Conservation (phyloP, 2,113 vertebrate genomes). For the Tetraodon nigroviridis region DNA sequence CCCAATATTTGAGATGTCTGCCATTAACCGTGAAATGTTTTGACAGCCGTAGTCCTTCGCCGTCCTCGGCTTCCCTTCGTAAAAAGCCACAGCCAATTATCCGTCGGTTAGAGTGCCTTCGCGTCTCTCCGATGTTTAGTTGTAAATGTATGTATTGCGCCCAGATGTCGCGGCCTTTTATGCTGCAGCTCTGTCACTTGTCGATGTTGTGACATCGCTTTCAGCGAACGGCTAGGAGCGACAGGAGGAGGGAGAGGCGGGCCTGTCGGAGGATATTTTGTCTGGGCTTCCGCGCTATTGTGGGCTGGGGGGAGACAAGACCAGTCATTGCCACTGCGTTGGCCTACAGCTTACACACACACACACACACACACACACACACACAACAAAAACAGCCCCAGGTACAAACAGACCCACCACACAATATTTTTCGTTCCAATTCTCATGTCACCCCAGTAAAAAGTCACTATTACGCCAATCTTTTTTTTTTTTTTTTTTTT, state of each 20-base stretch:
- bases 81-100: constrained; percentile 48
- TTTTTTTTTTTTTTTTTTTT: constrained; percentile 19
- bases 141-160: constrained; percentile 36
- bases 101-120: constrained; percentile 31
- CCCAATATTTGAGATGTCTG: constrained; percentile 29
- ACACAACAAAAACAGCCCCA: constrained; percentile 28
- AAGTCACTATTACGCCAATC: constrained; percentile 10
- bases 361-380: neutral
- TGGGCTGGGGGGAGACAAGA: constrained; percentile 45
- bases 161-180: constrained; percentile 40
- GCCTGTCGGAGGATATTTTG: constrained; percentile 55
- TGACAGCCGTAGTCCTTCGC: constrained; percentile 36
- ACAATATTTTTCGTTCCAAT: constrained; percentile 13
- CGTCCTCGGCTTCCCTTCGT: constrained; percentile 29
- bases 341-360: constrained; percentile 17
- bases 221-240: constrained; percentile 13
- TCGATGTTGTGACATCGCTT: constrained; percentile 41
- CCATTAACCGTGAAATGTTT: constrained; percentile 47
- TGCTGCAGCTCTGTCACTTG: constrained; percentile 31
- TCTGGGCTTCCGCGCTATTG: constrained; percentile 42
- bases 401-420: constrained; percentile 20
- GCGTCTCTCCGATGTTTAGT: constrained; percentile 45
- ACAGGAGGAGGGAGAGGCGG: constrained; percentile 28
- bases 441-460: constrained; percentile 21
- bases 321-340: constrained; percentile 43